These are phyloP conservation scores for Antennarius maculatus DNA, from an alignment of 2,797 vertebrate genomes.

Conservation along the genomic window DNA sequence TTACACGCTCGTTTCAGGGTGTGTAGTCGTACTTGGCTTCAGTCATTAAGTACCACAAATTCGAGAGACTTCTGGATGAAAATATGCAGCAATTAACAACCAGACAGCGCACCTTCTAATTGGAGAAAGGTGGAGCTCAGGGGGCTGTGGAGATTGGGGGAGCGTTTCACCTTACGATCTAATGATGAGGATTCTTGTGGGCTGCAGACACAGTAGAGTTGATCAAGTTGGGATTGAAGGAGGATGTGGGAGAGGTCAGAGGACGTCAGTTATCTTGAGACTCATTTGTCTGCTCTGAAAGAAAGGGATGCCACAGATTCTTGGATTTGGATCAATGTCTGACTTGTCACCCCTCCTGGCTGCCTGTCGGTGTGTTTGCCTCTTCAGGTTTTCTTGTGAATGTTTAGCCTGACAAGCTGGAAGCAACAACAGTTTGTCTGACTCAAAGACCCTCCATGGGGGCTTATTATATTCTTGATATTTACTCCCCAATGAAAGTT, in stretches of 20 bases:
- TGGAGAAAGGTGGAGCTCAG: slow-evolving; percentile 51
- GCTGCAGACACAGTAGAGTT: slow-evolving; percentile 36
- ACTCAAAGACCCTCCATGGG: not conserved
- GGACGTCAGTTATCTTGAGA: slow-evolving; percentile 53
- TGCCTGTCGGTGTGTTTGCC: slow-evolving; percentile 16
- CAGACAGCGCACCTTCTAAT: slow-evolving; percentile 47
- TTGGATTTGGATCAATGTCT: slow-evolving; percentile 43
- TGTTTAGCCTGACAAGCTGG: slow-evolving; percentile 20
- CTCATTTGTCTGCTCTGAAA: slow-evolving; percentile 55
- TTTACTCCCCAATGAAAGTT: not conserved
- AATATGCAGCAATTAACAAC: slow-evolving; percentile 26
- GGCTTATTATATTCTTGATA: slow-evolving; percentile 9
- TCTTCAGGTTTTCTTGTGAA: slow-evolving; percentile 20
- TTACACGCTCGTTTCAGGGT: slow-evolving; percentile 1
- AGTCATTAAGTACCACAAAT: slow-evolving; percentile 8
- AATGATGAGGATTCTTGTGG: slow-evolving; percentile 66
- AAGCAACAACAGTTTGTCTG: not conserved
- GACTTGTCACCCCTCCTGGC: slow-evolving; percentile 5
- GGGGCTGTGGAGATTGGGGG: slow-evolving; percentile 50
- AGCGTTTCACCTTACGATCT: slow-evolving; percentile 46
- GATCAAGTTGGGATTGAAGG: slow-evolving; percentile 39
- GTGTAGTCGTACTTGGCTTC: slow-evolving; percentile 24
- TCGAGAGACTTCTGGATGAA: slow-evolving; percentile 18
- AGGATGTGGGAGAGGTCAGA: slow-evolving; percentile 36
- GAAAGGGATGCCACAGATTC: slow-evolving; percentile 14